phyloP scores from a whole-genome alignment of 2,797 vertebrate genomes.

The Neomorphus geoffroyi region DNA sequence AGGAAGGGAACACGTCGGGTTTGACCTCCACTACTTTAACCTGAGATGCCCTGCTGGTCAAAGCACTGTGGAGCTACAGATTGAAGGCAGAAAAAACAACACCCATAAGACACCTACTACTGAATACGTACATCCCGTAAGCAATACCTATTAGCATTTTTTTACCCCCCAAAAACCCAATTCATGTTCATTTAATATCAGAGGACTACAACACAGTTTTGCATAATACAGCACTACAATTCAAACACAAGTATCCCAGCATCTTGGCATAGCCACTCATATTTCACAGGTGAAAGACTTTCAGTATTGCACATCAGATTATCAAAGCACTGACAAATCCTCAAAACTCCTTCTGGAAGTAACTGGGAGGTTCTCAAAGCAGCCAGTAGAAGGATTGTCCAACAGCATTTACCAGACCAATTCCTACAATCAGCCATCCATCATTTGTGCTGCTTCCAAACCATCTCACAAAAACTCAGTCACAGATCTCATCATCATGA shows the following conservation, averaged over 20 bases:
- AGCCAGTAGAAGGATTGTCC: not conserved
- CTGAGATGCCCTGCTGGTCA: conserved; percentile 65
- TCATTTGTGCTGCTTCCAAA: not conserved
- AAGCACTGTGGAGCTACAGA: conserved; percentile 61
- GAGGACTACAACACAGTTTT: not conserved
- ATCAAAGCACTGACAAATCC: not conserved
- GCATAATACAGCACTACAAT: not conserved
- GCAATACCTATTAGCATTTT: not conserved
- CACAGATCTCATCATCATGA: not conserved
- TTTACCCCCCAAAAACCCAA: not conserved
- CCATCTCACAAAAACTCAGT: not conserved
- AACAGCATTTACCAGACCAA: not conserved
- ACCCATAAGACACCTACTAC: not conserved
- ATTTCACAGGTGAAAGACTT: not conserved
- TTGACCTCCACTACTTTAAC: conserved; percentile 80
- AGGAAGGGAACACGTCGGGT: conserved; percentile 77
- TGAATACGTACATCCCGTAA: not conserved
- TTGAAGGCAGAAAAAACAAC: not conserved
- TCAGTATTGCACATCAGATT: not conserved
- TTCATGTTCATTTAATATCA: not conserved
- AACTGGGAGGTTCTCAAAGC: not conserved
- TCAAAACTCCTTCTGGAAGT: not conserved
- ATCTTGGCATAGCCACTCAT: not conserved
- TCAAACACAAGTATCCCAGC: not conserved
- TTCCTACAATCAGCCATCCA: not conserved